Conservation (phyloP, 2,797 vertebrate species). For the Rhinogobio ventralis region DNA sequence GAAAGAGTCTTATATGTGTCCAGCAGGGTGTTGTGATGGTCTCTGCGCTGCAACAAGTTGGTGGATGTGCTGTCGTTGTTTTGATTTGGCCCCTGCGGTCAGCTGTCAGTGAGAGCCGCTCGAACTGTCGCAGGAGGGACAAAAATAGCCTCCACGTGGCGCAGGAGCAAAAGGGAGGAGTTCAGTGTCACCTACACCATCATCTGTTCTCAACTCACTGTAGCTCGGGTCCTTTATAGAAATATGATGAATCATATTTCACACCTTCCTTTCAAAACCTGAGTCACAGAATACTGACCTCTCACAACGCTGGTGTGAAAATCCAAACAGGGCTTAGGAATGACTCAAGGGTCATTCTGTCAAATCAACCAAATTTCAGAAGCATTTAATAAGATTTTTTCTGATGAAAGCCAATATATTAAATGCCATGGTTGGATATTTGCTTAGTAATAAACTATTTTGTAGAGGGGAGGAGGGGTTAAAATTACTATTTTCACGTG, state of each 20-base stretch:
- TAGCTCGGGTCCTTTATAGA: conserved; percentile 42
- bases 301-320: conserved; percentile 28
- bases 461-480: neutral
- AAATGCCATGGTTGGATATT: neutral
- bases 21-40: conserved; percentile 32
- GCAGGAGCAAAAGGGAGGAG: conserved; percentile 51
- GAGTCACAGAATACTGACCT: conserved; percentile 57
- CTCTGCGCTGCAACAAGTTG: conserved; percentile 50
- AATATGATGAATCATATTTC: conserved; percentile 46
- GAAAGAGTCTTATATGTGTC: neutral
- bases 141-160: conserved; percentile 72
- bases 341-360: neutral
- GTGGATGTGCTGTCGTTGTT: conserved; percentile 50
- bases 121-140: conserved; percentile 57
- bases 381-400: neutral
- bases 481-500: neutral
- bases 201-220: conserved; percentile 9
- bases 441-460: neutral
- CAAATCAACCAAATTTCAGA: neutral
- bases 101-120: conserved; percentile 63
- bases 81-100: conserved; percentile 68
- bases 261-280: conserved; percentile 51
- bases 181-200: conserved; percentile 54
- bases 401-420: neutral
- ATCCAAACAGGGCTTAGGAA: neutral